Evolutionary conservation across 2,888 invertebrate genomes (phyloP).

Genomic region (Campaea margaritaria): DNA sequence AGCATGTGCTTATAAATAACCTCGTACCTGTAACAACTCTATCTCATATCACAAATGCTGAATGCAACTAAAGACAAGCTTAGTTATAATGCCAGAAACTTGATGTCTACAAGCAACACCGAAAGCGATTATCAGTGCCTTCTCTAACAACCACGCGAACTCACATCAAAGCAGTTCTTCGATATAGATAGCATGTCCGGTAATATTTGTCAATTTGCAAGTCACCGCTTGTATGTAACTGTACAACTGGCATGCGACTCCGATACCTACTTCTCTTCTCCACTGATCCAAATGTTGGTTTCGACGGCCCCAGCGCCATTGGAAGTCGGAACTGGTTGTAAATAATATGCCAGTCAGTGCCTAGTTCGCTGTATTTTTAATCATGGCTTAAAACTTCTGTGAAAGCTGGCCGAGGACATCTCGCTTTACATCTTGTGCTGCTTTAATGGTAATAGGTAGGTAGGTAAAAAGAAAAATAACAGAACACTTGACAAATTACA

Average conservation of each 20-base stretch:
- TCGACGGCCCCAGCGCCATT: constrained; percentile 39
- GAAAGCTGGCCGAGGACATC: too few relatives aligned
- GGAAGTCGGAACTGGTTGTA: constrained; percentile 25
- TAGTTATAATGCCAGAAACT: too few relatives aligned
- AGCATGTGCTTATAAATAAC: too few relatives aligned
- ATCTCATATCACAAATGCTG: too few relatives aligned
- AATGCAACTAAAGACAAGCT: too few relatives aligned
- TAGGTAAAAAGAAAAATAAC: too few relatives aligned
- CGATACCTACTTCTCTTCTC: constrained; percentile 58
- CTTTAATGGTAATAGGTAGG: too few relatives aligned
- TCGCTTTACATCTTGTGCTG: too few relatives aligned
- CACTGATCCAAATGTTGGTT: constrained; percentile 54
- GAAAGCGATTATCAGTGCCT: too few relatives aligned
- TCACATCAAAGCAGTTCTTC: constrained; percentile 2
- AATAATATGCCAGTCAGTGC: constrained; percentile 15
- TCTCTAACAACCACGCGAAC: not conserved
- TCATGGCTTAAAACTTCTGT: not conserved
- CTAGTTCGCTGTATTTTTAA: constrained; percentile 8
- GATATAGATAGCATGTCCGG: constrained; percentile 5
- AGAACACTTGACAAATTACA: not conserved
- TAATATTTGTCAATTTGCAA: constrained; percentile 33
- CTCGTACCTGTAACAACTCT: too few relatives aligned
- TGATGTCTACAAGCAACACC: too few relatives aligned
- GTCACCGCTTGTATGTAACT: constrained; percentile 64
- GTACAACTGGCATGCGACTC: constrained; percentile 73